These are phyloP conservation scores for Carassius auratus DNA, from an alignment of 2,113 vertebrate species.

Conservation along the genomic window DNA sequence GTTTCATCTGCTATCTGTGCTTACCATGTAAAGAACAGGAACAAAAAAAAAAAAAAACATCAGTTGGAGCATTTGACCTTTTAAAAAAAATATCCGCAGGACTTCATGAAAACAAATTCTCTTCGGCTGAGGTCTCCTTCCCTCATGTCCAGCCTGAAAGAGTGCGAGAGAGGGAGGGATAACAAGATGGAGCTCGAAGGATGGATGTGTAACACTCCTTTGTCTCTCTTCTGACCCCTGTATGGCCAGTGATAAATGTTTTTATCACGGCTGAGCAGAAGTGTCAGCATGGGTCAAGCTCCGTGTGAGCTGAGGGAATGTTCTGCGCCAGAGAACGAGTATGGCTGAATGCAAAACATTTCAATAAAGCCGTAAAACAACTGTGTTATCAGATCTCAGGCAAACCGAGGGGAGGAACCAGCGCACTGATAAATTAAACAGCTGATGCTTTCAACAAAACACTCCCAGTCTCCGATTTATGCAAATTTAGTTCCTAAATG, in stretches of 20 bases:
- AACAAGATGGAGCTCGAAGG: constrained; percentile 13
- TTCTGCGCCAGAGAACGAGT: constrained; percentile 34
- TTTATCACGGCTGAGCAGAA: constrained; percentile 53
- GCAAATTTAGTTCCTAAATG: constrained; percentile 42
- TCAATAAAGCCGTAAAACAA: constrained; percentile 50
- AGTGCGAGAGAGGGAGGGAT: constrained; percentile 33
- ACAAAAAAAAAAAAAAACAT: constrained; percentile 31
- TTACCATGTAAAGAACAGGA: constrained; percentile 45
- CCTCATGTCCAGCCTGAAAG: constrained; percentile 37
- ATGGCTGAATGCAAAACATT: constrained; percentile 50
- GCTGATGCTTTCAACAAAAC: constrained; percentile 26
- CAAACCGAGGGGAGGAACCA: constrained; percentile 26
- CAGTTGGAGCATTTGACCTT: constrained; percentile 44
- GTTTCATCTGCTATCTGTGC: constrained; percentile 24
- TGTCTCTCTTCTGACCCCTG: constrained; percentile 49
- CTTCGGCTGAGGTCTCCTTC: constrained; percentile 31
- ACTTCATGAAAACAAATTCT: constrained; percentile 49
- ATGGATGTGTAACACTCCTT: constrained; percentile 50
- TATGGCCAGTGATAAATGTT: constrained; percentile 56
- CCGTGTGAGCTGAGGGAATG: constrained; percentile 34
- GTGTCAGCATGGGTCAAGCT: constrained; percentile 41
- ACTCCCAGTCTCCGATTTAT: constrained; percentile 25
- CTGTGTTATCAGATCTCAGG: constrained; percentile 53
- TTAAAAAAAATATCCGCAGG: constrained; percentile 48
- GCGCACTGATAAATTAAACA: constrained; percentile 4